Percentiles rank a stretch among this genome's conserved stretches.
Conservation (phyloP, 2,888 invertebrate genomes). For the Hypomecis punctinalis region DNA sequence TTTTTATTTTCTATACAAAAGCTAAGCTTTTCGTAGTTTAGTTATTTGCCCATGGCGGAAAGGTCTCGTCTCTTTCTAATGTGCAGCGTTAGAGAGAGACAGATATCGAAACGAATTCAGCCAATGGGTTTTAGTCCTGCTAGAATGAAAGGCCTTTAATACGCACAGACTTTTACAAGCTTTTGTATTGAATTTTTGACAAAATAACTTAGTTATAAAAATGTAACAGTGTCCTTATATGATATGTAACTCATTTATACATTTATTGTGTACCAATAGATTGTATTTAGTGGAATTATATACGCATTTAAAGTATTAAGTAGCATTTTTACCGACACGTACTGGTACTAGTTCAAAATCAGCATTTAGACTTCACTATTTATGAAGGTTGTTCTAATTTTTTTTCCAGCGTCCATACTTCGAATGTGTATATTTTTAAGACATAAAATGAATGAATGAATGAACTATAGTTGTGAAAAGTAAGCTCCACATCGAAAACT, state of each 20-base stretch:
- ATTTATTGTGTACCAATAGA: slow-evolving; percentile 47
- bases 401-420: background rate
- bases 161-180: slow-evolving; percentile 56
- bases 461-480: too few species aligned
- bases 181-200: slow-evolving; percentile 50
- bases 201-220: slow-evolving; percentile 46
- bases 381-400: background rate
- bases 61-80: slow-evolving; percentile 34
- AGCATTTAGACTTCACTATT: slow-evolving; percentile 37
- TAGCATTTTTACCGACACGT: slow-evolving; percentile 63
- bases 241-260: slow-evolving; percentile 56
- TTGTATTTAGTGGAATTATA: slow-evolving; percentile 47
- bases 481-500: too few species aligned
- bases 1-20: slow-evolving; percentile 63
- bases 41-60: slow-evolving; percentile 24
- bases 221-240: slow-evolving; percentile 49
- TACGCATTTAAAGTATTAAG: slow-evolving; percentile 60
- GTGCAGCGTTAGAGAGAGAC: slow-evolving; percentile 29
- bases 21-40: slow-evolving; percentile 62
- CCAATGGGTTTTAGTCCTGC: slow-evolving; percentile 50
- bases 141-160: slow-evolving; percentile 53
- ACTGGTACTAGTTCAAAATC: slow-evolving; percentile 64
- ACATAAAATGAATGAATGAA: too few species aligned
- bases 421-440: too few species aligned
- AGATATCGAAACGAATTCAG: slow-evolving; percentile 25